Base-by-base conservation (phyloP, 2,888 invertebrate genomes). In the Sisyra terminalis region DNA sequence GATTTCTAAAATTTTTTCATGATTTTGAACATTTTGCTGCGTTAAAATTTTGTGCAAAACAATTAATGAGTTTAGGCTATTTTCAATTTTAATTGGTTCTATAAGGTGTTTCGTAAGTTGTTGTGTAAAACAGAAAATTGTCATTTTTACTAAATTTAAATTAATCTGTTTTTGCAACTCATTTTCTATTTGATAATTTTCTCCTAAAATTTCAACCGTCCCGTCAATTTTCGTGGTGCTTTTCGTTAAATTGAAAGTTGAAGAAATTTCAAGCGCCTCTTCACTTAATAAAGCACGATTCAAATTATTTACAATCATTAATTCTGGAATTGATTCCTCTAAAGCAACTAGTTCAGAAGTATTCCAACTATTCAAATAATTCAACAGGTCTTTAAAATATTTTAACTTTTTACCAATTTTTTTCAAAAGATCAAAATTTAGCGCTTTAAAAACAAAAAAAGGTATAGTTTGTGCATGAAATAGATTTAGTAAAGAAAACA, bases 401-500 rank as follows among this genome's bases (percentile, higher is more conserved):
- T 37, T 37, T 4, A 11, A 17, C 8, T 37, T 37, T 17, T 24
- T 24, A 3, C 24, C 24, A 24, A 24, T 24, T 24, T 24, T 24
- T 24, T 24, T 24, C 5, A 24, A 5, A 5, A 5, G 24, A 24
- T 24, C 24, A 17, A 37, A 18, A n/a, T 37, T 11, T 16, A 37
- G 15, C 11, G 37, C n/a, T 64, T 59, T 36, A 69, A 60, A 38
- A 74, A 54, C 29, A 64, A 54, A 48, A 66, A 63, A 2, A 75
- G 70, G 66, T 2, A 65, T 63, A 47, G 69, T 69, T 59, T 76
- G 77, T 43, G 61, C 64, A 53, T 78, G 76, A 17, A 77, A 61
- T 48, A 75, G 64, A 57, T 74, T 70, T n/a, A 67, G 53, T 8
- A 66, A 47, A 7, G 24, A 3, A 24, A 31, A 66, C 64, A 31